phyloP scores from a whole-genome alignment of 2,888 invertebrate genomes.

The Azorinus chamasolen region DNA sequence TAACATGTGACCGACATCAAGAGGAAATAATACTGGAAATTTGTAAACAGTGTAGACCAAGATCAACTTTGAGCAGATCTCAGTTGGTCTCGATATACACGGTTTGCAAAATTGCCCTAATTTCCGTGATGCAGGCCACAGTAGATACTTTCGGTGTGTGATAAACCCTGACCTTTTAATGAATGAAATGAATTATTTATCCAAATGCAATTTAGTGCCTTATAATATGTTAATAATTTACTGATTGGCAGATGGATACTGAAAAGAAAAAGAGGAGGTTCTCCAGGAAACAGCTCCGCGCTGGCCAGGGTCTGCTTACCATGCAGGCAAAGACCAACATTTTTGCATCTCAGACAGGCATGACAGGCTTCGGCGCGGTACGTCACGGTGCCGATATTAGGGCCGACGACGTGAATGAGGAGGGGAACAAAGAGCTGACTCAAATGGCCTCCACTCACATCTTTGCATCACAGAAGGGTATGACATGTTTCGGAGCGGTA shows the following conservation, averaged over 20 bases:
- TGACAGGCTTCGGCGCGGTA: slow-evolving; percentile 79
- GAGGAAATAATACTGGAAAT: too few species aligned
- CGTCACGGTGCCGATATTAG: slow-evolving; percentile 84
- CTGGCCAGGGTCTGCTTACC: slow-evolving; percentile 54
- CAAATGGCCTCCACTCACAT: slow-evolving; percentile 85
- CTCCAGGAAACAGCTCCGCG: slow-evolving; percentile 56
- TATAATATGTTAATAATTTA: too few species aligned
- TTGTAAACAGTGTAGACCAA: too few species aligned
- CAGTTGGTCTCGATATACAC: too few species aligned
- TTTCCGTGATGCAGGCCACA: too few species aligned
- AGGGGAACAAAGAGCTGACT: slow-evolving; percentile 78
- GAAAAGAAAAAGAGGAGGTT: slow-evolving; percentile 49
- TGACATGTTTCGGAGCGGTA: slow-evolving; percentile 38
- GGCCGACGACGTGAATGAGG: slow-evolving; percentile 79
- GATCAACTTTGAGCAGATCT: too few species aligned
- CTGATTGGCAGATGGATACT: slow-evolving; percentile 30
- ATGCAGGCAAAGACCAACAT: slow-evolving; percentile 85
- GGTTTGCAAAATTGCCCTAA: too few species aligned
- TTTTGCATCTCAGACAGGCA: slow-evolving; percentile 83
- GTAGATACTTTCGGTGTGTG: too few species aligned
- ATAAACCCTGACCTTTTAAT: too few species aligned
- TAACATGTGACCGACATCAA: too few species aligned
- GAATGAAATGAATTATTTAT: too few species aligned
- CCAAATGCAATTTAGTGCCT: too few species aligned
- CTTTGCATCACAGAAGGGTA: slow-evolving; percentile 83